phyloP scores from a whole-genome alignment of 2,113 vertebrate genomes.

The Martes martes region DNA sequence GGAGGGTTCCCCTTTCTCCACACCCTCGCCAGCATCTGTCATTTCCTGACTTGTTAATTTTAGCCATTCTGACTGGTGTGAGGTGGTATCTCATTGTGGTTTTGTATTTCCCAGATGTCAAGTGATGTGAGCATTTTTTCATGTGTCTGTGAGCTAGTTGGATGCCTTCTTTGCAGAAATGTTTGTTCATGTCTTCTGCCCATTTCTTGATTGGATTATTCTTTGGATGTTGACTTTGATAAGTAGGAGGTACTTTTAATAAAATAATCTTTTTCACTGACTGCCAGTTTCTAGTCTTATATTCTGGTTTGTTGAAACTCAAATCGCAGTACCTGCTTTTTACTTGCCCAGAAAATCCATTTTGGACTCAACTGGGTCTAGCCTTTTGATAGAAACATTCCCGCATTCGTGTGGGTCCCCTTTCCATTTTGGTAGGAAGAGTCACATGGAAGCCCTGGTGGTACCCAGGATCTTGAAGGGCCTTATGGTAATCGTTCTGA shows the following conservation, averaged over 20 bases:
- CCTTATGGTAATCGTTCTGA: accelerated
- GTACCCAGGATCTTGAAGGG: neutral
- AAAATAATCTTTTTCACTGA: neutral
- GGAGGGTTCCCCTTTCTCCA: no score
- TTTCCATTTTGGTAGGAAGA: neutral
- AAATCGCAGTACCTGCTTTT: neutral
- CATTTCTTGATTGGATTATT: no score
- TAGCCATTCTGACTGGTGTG: no score
- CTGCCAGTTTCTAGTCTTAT: neutral
- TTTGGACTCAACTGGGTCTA: neutral
- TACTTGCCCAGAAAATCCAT: neutral
- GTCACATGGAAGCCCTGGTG: accelerated
- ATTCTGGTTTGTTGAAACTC: neutral
- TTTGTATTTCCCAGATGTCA: no score
- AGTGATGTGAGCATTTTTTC: no score
- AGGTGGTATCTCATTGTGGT: no score
- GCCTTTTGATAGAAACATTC: neutral
- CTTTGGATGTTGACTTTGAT: no score
- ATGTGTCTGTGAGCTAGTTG: no score
- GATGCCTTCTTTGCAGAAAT: no score
- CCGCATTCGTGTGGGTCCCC: accelerated
- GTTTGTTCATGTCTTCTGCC: no score
- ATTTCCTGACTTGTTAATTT: no score
- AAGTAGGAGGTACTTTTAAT: neutral
- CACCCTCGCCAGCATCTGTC: no score